Evolutionary conservation across 2,113 vertebrate genomes (phyloP).

Genomic region (Smithornis capensis): DNA sequence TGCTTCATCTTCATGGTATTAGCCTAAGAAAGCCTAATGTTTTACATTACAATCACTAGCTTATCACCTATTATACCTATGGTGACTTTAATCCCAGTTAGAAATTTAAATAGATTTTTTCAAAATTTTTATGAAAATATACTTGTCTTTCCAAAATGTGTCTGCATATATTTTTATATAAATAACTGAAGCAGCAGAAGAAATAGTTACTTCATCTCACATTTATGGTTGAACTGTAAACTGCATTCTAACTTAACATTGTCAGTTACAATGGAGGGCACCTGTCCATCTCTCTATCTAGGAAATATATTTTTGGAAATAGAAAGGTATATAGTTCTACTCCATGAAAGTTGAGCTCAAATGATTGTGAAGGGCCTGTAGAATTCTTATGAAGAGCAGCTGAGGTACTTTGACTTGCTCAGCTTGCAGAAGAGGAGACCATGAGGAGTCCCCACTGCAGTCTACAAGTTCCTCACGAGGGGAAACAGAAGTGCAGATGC

Average conservation of each 20-base stretch:
- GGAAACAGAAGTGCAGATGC: neutral
- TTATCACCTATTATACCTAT: neutral
- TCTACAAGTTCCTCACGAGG: accelerated
- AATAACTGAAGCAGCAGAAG: neutral
- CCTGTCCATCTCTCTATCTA: neutral
- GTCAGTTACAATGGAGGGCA: neutral
- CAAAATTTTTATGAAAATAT: neutral
- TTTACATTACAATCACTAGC: neutral
- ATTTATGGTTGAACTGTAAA: neutral
- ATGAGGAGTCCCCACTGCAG: neutral
- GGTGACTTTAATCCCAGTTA: neutral
- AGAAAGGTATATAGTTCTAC: accelerated
- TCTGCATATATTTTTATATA: neutral
- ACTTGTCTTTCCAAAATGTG: neutral
- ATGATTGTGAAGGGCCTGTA: neutral
- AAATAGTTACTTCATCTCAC: neutral
- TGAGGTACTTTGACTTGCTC: neutral
- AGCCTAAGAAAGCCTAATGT: neutral
- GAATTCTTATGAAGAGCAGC: accelerated
- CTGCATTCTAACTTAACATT: neutral
- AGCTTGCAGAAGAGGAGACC: no score
- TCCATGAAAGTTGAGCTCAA: neutral
- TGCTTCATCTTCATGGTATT: neutral
- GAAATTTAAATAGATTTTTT: neutral
- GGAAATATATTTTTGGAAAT: neutral